Percentiles rank a stretch among this genome's conserved stretches.
Evolutionary conservation across 2,113 vertebrate species (phyloP).

Genomic region (Pangasianodon gigas): DNA sequence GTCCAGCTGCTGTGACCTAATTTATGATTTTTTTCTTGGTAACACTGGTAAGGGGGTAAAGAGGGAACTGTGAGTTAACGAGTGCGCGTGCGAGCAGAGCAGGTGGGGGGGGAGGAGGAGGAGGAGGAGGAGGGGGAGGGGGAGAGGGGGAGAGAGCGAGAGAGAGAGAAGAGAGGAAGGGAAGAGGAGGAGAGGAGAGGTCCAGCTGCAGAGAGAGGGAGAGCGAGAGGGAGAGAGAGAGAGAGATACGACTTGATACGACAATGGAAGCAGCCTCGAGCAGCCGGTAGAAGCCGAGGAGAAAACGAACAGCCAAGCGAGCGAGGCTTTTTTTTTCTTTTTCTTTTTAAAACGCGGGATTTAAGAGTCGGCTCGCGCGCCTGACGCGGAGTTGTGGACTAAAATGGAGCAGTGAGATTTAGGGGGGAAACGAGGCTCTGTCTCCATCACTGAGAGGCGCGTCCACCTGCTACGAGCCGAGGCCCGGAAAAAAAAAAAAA

Average conservation of each 20-base stretch:
- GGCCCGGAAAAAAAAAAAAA: slow-evolving; percentile 66
- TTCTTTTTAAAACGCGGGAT: background rate
- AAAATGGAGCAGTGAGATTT: slow-evolving; percentile 68
- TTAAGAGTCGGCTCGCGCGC: background rate
- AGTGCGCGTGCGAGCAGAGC: slow-evolving; percentile 40
- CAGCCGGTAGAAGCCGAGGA: slow-evolving; percentile 65
- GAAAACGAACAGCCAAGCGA: slow-evolving; percentile 45
- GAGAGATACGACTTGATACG: slow-evolving; percentile 27
- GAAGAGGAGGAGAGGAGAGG: slow-evolving; percentile 68
- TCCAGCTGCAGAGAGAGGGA: slow-evolving; percentile 67
- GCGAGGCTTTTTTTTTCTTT: background rate
- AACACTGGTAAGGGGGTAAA: background rate
- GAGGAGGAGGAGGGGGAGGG: no score
- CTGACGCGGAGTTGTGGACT: background rate
- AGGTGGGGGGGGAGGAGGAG: slow-evolving; percentile 47
- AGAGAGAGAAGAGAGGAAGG: slow-evolving; percentile 64
- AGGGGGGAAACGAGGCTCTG: slow-evolving; percentile 53
- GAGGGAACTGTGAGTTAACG: background rate
- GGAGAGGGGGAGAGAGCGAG: background rate
- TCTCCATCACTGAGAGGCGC: slow-evolving; percentile 79
- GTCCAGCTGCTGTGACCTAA: background rate
- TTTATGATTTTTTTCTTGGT: background rate
- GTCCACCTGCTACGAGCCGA: slow-evolving; percentile 83
- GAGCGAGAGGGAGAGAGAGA: slow-evolving; percentile 47
- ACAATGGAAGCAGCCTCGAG: slow-evolving; percentile 76